A percentile compares a stretch with the other conserved stretches of the same genome.
Conservation (phyloP, 2,888 invertebrate genomes). For the Habroteleia sp. region DNA sequence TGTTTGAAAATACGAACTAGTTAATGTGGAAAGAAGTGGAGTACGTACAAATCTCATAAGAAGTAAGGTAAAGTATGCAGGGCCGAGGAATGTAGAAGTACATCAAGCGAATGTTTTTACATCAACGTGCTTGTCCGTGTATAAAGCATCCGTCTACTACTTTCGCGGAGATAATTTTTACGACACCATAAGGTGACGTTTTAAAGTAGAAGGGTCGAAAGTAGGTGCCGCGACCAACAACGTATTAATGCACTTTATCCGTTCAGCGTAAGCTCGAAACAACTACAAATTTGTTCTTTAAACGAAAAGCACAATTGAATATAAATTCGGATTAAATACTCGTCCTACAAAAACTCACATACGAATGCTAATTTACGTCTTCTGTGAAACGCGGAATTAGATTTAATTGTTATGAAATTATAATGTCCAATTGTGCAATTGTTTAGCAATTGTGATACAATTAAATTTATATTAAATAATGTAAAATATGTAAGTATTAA, state of each 20-base stretch:
- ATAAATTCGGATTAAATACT: constrained; percentile 6
- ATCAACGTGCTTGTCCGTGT: constrained; percentile 19
- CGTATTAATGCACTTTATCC: constrained; percentile 31
- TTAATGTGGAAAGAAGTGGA: constrained; percentile 45
- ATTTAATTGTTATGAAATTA: too few species aligned
- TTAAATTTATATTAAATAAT: too few species aligned
- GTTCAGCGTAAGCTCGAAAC: too few species aligned
- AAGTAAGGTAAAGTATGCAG: constrained; percentile 30
- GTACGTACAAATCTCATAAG: constrained; percentile 42
- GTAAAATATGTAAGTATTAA: too few species aligned
- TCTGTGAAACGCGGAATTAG: too few species aligned
- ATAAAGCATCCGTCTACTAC: constrained; percentile 34
- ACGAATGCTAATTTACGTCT: too few species aligned
- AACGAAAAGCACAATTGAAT: constrained; percentile 5
- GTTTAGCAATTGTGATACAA: too few species aligned
- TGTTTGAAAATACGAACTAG: constrained; percentile 39
- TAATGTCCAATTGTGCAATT: too few species aligned
- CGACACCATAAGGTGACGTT: constrained; percentile 42
- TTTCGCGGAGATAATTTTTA: constrained; percentile 52
- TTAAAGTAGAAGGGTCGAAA: constrained; percentile 34
- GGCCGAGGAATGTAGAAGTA: constrained; percentile 10
- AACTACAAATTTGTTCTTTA: constrained; percentile 29
- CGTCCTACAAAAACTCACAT: too few species aligned
- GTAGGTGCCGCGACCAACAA: constrained; percentile 5
- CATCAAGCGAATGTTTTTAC: constrained; percentile 41